Base-by-base conservation (phyloP, 2,888 invertebrate species). In the Pyrrhosoma nymphula region DNA sequence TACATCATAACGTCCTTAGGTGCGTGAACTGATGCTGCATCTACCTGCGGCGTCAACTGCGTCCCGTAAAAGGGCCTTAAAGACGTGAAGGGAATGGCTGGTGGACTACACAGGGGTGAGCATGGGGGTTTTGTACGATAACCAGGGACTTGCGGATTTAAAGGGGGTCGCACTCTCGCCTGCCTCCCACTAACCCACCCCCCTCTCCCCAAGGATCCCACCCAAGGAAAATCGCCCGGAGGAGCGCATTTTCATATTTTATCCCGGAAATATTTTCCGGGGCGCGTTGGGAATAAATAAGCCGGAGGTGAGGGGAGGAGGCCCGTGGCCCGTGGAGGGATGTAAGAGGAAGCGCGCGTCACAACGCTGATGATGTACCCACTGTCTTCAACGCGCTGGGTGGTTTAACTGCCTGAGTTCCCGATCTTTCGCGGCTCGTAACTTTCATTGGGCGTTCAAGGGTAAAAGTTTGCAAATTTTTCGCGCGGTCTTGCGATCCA, bases 251-350 rank as follows among this genome's bases (percentile, higher is more conserved):
- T 82, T 82, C 82, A 82, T 82, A 82, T 82, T 82, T 82, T 82
- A 82, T 82, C 30, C 82, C 82, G 82, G 82, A 82, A 82, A 82
- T 82, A 82, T 82, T 82, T 82, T 35, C 82, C 82, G 30, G 82
- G 82, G 30, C 82, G 82, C 82, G 82, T 82, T 23, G 82, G 30
- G 82, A 82, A 82, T 82, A 82, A 82, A 82, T 82, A 82, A 35
- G 82, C 82, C 82, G 82, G 82, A 82, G 82, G 82, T 35, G 69
- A 69, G n/a, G 69, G n/a, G 69, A 69, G n/a, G 69, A 23, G n/a
- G n/a, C n/a, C n/a, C n/a, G 4, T 47, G n/a, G 26, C 82, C 14
- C 26, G 30, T 12, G 30, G 82, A 16, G 30, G 82, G 35, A 30
- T 16, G 82, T 23, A 35, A 35, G 35, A 30, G 75, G 30, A 69